A percentile compares a stretch with the other conserved stretches of the same genome.
Conservation (phyloP, 2,888 invertebrate genomes). For the Margaritifera margaritifera region DNA sequence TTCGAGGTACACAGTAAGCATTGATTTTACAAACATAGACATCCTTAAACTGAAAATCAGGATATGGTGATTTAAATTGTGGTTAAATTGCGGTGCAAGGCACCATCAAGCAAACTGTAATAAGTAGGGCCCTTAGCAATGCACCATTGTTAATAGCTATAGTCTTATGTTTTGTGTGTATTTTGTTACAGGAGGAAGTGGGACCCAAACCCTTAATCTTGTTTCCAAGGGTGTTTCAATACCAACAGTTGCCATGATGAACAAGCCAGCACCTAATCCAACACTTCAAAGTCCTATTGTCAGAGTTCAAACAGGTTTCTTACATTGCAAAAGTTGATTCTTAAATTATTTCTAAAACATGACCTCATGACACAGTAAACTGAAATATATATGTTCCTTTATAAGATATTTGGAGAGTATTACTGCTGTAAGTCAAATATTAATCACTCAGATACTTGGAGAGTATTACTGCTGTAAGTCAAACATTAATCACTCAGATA, state of each 20-base stretch:
- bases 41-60: too few relatives aligned
- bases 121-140: not conserved
- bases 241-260: slow-evolving; percentile 56
- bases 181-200: slow-evolving; percentile 17
- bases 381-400: too few relatives aligned
- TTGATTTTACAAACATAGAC: too few relatives aligned
- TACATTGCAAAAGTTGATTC: too few relatives aligned
- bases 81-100: not conserved
- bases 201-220: slow-evolving; percentile 35
- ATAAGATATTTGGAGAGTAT: too few relatives aligned
- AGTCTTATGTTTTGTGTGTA: not conserved
- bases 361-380: too few relatives aligned
- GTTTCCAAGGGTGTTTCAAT: slow-evolving; percentile 47
- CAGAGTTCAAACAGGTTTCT: slow-evolving; percentile 19
- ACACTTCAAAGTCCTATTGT: slow-evolving; percentile 16
- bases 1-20: too few relatives aligned
- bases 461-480: too few relatives aligned
- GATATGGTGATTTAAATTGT: not conserved
- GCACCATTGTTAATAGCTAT: slow-evolving; percentile 2
- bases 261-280: slow-evolving; percentile 33
- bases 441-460: too few relatives aligned
- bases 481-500: too few relatives aligned
- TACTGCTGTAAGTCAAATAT: too few relatives aligned
- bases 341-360: too few relatives aligned
- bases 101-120: not conserved